These are phyloP conservation scores for Bactericera cockerelli DNA, from an alignment of 1,140 invertebrate species.

Conservation along the genomic window DNA sequence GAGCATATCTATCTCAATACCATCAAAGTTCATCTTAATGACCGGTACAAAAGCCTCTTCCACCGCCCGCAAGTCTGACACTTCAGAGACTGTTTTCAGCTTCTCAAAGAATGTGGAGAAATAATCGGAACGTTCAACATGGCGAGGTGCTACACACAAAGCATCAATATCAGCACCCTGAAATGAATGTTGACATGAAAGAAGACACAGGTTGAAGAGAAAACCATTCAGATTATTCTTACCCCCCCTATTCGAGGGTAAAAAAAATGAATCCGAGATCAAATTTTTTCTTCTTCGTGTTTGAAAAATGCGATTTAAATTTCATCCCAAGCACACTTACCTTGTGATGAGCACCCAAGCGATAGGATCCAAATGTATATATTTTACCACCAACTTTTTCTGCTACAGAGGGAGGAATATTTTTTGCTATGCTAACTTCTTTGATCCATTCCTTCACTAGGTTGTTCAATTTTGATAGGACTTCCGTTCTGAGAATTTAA, in stretches of 20 bases:
- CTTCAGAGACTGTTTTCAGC: slow-evolving; percentile 72
- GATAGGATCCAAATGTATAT: slow-evolving; percentile 96
- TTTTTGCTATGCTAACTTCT: slow-evolving; percentile 66
- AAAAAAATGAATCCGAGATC: too few relatives aligned
- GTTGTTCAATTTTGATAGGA: slow-evolving; percentile 62
- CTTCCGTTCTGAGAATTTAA: slow-evolving; percentile 37
- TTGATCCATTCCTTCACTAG: slow-evolving; percentile 85
- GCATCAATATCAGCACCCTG: slow-evolving; percentile 97
- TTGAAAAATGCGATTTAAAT: too few relatives aligned
- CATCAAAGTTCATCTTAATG: slow-evolving; percentile 98
- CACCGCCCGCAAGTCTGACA: slow-evolving; percentile 70
- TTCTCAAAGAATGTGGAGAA: slow-evolving; percentile 88
- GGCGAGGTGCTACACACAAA: slow-evolving; percentile 88
- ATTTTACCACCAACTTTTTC: slow-evolving; percentile 91
- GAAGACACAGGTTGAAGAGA: too few relatives aligned
- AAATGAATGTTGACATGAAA: too few relatives aligned
- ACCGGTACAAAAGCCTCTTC: slow-evolving; percentile 99
- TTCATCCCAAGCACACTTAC: too few relatives aligned
- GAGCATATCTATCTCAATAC: slow-evolving; percentile 96
- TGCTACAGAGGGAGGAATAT: slow-evolving; percentile 72
- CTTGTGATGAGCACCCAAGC: slow-evolving; percentile 79
- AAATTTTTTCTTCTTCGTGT: too few relatives aligned
- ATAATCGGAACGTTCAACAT: slow-evolving; percentile 87
- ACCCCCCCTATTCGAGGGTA: too few relatives aligned
- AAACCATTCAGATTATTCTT: too few relatives aligned